Evolutionary conservation across 30 jellyfish, hydroid and myxozoan genomes (phyloP), one percentile per base, ranked within the genome.

Genomic region (Clytia hemisphaerica): DNA sequence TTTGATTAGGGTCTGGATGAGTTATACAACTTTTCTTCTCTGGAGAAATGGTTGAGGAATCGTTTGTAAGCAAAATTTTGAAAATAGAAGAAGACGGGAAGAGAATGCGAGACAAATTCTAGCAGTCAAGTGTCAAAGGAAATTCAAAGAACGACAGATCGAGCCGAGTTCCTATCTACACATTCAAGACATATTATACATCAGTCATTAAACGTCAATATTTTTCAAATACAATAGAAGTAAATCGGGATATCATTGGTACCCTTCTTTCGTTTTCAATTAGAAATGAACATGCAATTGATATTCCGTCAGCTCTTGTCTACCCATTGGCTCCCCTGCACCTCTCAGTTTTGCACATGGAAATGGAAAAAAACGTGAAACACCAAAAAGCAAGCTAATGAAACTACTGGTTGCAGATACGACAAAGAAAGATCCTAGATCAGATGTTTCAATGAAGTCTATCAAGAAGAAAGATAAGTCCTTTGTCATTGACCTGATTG

Each of bases 401-500:
- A 12, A 16, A 7, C 32, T 51, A 7, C 32, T 51, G 7, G 32
- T 21, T 51, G 66, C 12, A 9, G 66, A 9, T 12, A 51, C 14
- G 29, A 7, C 32, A 27, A n/a, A n/a, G n/a, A 51, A 14, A 9
- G 21, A 51, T 21, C 66, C 66, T 9, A 12, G 9, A 51, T 6
- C 66, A 51, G 66, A 51, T 24, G 12, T 7, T 9, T 9, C 21
- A 12, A 24, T 51, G 12, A 51, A 51, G 66, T 12, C 12, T 24
- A 21, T 21, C 21, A 51, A 51, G 21, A n/a, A n/a, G n/a, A 51
- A 12, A 7, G 33, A 51, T 24, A 7, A 68, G 2, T n/a, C 83
- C 5, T 27, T 37, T 54, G 28, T 67, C n/a, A 76, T 63, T 40
- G 91, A 65, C 84, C 51, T 75, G 59, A 62, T 75, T 64, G 91